A percentile compares a stretch with the other conserved stretches of the same genome.
Conservation (phyloP, 2,113 vertebrate species). For the Rafetus swinhoei region DNA sequence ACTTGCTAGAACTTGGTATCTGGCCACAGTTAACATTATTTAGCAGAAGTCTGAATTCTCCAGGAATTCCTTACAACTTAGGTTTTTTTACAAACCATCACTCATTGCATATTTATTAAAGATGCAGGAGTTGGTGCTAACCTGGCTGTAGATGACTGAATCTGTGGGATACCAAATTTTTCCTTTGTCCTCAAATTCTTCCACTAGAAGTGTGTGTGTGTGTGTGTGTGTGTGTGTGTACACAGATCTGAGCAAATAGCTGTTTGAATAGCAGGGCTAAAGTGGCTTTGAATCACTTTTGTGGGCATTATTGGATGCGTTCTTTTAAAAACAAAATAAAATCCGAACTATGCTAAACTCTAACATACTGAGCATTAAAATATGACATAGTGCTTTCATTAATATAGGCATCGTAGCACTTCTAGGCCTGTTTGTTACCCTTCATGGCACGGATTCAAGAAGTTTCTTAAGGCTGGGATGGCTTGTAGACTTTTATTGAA, state of each 20-base stretch:
- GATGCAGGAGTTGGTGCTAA: neutral
- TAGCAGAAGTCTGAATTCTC: slow-evolving; percentile 38
- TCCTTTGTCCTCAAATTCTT: neutral
- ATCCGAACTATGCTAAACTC: neutral
- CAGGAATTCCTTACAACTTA: neutral
- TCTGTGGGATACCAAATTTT: neutral
- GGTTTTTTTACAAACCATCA: neutral
- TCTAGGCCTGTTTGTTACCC: neutral
- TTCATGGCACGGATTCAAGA: neutral
- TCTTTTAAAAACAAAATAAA: slow-evolving; percentile 26
- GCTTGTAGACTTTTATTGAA: slow-evolving; percentile 26
- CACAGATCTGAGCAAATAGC: neutral
- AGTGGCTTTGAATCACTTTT: slow-evolving; percentile 29
- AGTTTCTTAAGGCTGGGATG: slow-evolving; percentile 27
- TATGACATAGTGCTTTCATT: neutral
- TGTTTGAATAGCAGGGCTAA: slow-evolving; percentile 37
- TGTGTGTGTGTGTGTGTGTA: neutral
- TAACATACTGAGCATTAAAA: neutral
- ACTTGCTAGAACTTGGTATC: slow-evolving; percentile 35
- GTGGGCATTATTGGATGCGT: slow-evolving; percentile 42
- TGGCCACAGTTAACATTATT: slow-evolving; percentile 26
- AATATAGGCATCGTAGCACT: neutral
- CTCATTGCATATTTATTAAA: rapidly evolving
- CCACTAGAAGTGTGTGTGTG: neutral
- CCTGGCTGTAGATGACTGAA: neutral